Evolutionary conservation across 1,140 invertebrate species (phyloP).

Genomic region (Ditylenchus dipsaci): DNA sequence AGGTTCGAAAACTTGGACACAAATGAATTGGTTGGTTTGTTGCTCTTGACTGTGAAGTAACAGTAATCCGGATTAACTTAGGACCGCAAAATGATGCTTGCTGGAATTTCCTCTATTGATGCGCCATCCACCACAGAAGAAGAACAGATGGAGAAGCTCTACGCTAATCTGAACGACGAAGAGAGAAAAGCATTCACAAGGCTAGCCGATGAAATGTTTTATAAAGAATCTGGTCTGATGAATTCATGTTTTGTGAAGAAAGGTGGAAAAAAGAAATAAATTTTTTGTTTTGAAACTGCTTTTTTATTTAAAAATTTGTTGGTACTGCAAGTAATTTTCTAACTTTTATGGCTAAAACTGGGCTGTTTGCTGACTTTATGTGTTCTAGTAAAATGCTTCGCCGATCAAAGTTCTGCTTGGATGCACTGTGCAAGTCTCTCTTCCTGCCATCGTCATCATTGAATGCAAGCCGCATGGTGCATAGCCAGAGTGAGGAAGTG

Average conservation of each 20-base stretch:
- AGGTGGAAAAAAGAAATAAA: neutral
- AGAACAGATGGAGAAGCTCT: slow-evolving; percentile 38
- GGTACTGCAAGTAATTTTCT: too few species aligned
- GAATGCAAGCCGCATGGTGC: too few species aligned
- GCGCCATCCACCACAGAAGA: neutral
- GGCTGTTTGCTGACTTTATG: too few species aligned
- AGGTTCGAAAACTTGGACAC: slow-evolving; percentile 32
- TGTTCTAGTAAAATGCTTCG: too few species aligned
- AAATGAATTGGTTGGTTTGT: slow-evolving; percentile 16
- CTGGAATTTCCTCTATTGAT: slow-evolving; percentile 19
- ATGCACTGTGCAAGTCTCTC: too few species aligned
- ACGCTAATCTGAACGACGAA: slow-evolving; percentile 25
- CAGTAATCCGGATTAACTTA: too few species aligned
- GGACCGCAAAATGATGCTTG: slow-evolving; percentile 22
- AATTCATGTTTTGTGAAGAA: slow-evolving; percentile 22
- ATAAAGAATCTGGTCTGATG: neutral
- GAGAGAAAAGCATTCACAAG: slow-evolving; percentile 33
- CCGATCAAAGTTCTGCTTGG: too few species aligned
- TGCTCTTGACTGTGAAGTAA: too few species aligned
- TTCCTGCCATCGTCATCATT: too few species aligned
- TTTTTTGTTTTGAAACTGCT: neutral
- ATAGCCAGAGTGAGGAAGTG: too few species aligned
- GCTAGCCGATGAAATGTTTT: slow-evolving; percentile 36
- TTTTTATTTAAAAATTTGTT: too few species aligned
- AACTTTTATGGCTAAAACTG: too few species aligned